phyloP scores from a whole-genome alignment of 1,140 invertebrate species.

The Leptinotarsa defecta region DNA sequence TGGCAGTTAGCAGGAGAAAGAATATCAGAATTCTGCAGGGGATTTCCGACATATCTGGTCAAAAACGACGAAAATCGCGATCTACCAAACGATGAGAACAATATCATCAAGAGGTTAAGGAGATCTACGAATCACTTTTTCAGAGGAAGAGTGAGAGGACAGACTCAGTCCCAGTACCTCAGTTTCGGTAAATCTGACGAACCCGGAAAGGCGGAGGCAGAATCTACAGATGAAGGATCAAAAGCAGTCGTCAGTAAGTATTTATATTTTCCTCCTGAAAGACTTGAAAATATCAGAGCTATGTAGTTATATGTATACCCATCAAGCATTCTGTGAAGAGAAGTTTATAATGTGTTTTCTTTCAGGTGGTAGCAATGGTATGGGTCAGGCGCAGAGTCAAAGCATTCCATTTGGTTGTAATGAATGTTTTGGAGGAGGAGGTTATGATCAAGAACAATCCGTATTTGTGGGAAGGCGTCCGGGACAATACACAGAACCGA shows the following conservation, averaged over 20 bases:
- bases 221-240: constrained; percentile 72
- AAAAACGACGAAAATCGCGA: constrained; percentile 30
- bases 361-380: constrained; percentile 63
- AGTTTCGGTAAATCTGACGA: constrained; percentile 63
- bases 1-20: constrained; percentile 45
- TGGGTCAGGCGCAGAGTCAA: constrained; percentile 82
- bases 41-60: constrained; percentile 49
- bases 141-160: constrained; percentile 60
- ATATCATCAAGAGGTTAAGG: constrained; percentile 22
- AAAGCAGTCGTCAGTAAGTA: constrained; percentile 77
- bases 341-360: background rate
- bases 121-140: constrained; percentile 44
- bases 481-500: constrained; percentile 17
- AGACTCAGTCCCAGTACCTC: constrained; percentile 82
- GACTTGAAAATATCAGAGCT: no score
- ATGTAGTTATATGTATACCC: no score
- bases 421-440: constrained; percentile 41
- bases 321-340: no score
- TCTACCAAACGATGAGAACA: background rate
- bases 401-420: constrained; percentile 49
- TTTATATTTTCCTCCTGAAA: background rate
- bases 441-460: constrained; percentile 18
- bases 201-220: constrained; percentile 76
- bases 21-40: constrained; percentile 49
- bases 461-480: background rate